Conservation (phyloP, 35 echinoderm and acorn worm genomes). For the Strongylocentrotus purpuratus region DNA sequence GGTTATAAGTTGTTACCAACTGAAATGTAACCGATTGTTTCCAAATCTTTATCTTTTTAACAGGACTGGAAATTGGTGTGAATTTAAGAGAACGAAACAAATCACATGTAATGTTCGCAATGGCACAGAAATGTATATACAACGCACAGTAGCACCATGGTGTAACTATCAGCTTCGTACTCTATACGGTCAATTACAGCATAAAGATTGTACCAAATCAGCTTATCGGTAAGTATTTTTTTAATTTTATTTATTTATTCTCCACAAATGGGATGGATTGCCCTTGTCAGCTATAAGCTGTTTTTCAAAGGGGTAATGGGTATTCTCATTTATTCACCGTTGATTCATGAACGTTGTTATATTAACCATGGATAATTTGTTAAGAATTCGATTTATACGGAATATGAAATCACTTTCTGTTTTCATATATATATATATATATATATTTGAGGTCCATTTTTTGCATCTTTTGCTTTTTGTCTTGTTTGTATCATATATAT, state of each 20-base stretch:
- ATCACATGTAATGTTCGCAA: constrained; percentile 69
- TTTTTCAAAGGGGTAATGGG: no score
- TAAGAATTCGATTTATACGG: no score
- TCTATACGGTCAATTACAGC: constrained; percentile 51
- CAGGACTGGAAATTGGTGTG: constrained; percentile 72
- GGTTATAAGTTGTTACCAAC: not conserved
- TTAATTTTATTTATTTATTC: no score
- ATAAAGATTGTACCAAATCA: constrained; percentile 66
- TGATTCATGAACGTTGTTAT: no score
- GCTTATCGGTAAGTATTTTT: constrained; percentile 50
- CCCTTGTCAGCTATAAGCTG: no score
- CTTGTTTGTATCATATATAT: no score
- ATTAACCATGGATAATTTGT: no score
- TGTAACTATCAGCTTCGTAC: constrained; percentile 70
- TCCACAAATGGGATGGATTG: no score
- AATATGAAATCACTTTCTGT: no score
- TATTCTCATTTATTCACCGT: no score
- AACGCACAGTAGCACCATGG: constrained; percentile 59
- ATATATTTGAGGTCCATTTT: not conserved
- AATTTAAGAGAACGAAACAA: constrained; percentile 62
- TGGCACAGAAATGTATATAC: constrained; percentile 77
- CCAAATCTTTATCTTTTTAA: not conserved
- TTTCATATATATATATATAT: no score
- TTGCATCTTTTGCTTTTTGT: not conserved
- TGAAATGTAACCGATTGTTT: not conserved